Evolutionary conservation across 2,113 vertebrate species (phyloP), one percentile per base, ranked within the genome.

Genomic region (Neogobius melanostomus): DNA sequence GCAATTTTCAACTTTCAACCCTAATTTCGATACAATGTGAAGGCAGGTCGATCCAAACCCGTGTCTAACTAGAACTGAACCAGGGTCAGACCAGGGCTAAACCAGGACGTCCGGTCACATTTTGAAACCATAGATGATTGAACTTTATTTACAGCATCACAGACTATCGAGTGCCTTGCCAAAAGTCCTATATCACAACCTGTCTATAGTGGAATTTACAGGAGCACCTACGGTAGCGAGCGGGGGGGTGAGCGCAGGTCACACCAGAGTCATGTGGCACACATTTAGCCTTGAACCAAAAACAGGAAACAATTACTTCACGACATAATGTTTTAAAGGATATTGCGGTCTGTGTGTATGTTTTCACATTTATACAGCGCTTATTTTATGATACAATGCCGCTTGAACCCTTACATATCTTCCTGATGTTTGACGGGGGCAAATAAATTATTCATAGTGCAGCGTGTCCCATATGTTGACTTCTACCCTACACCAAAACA

Each of bases 351-450:
- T 36, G 48, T 66, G 56, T 77, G 61, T 15, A 50, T 68, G 76
- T 82, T 87, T 72, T 76, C 77, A 80, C 74, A 44, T 61, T 43
- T 7, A 51, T 51, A 71, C 81, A 36, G 12, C 12, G 21, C 21
- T 57, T 57, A 85, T 88, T 75, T 72, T 85, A 90, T 64, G 21
- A 43, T 78, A 85, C 81, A 71, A 70, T 71, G 46, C 67, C 73
- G 48, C 80, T 71, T 81, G 71, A 65, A 66, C 52, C 12, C 72
- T 69, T 76, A 15, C 36, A 42, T 43, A 8, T 36, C 42, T 15
- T 43, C 10, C 53, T 60, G 28, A 60, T 11, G 28, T 56, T 21
- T 10, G 10, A 28, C 53, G 11, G 17, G 53, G 57, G 14, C 57
- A 60, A 15, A 60, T 42, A 11, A 60, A 60, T 36, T 42, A 60